phyloP scores from a whole-genome alignment of 92 coral and sea anemone genomes.

The Porites cylindrica region DNA sequence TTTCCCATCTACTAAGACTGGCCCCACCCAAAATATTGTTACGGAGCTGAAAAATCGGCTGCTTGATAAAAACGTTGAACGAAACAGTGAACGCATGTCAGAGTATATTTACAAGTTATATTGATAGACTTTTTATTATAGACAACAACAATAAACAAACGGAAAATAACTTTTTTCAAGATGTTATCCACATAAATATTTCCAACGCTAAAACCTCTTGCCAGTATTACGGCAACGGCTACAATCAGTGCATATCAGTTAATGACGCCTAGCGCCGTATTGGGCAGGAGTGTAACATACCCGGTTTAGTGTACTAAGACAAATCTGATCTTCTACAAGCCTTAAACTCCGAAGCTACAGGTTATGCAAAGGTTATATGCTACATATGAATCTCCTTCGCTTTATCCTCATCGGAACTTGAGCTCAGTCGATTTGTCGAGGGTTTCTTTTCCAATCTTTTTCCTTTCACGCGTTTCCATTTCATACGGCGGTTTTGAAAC shows the following conservation, averaged over 20 bases:
- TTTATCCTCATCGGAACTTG: slow-evolving; percentile 39
- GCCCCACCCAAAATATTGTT: too few species aligned
- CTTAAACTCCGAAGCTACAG: background rate
- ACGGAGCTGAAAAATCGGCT: too few species aligned
- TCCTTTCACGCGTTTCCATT: slow-evolving; percentile 99
- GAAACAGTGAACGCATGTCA: too few species aligned
- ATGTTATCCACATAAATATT: background rate
- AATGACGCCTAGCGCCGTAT: background rate
- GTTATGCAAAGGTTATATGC: background rate
- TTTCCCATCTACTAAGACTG: too few species aligned
- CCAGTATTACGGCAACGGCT: background rate
- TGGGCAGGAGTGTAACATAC: background rate
- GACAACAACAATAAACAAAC: background rate
- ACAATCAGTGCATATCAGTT: background rate
- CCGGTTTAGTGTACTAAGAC: background rate
- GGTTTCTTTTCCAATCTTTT: slow-evolving; percentile 93
- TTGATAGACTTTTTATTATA: too few species aligned
- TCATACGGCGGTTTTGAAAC: slow-evolving; percentile 99
- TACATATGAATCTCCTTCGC: background rate
- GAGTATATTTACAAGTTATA: too few species aligned
- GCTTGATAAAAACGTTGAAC: too few species aligned
- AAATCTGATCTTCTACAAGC: background rate
- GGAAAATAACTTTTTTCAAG: background rate
- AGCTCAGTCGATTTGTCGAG: slow-evolving; percentile 18
- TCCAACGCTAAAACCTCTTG: background rate